Conservation (phyloP, 2,888 invertebrate species). For the Synergus laeviventris region DNA sequence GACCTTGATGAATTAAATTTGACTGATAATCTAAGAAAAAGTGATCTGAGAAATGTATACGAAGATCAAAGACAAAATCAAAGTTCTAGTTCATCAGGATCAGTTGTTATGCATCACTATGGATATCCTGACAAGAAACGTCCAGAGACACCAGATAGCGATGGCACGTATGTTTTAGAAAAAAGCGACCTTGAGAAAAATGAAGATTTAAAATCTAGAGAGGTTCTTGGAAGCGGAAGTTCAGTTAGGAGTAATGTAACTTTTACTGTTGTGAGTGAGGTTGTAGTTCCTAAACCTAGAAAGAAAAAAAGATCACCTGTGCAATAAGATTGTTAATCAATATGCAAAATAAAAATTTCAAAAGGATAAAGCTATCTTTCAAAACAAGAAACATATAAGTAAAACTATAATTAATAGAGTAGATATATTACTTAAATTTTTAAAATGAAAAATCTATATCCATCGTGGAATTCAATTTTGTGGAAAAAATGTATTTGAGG, state of each 20-base stretch:
- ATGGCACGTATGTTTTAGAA: conserved; percentile 52
- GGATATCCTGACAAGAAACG: conserved; percentile 24
- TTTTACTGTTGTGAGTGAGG: conserved; percentile 51
- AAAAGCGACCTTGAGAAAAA: conserved; percentile 52
- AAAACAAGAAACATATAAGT: not conserved
- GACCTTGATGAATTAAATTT: conserved; percentile 40
- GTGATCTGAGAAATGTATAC: not conserved
- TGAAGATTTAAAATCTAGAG: conserved; percentile 41
- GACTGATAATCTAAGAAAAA: conserved; percentile 41
- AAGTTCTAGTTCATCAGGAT: conserved; percentile 31
- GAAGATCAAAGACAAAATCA: conserved; percentile 26
- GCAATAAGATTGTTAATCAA: not conserved
- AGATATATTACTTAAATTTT: conserved; percentile 8
- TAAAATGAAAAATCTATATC: not conserved
- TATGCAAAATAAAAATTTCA: not conserved
- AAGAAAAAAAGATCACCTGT: conserved; percentile 17
- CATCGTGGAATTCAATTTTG: not conserved
- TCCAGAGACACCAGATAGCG: conserved; percentile 49
- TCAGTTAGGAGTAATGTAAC: conserved; percentile 50
- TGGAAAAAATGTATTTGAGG: not conserved
- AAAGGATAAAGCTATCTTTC: not conserved
- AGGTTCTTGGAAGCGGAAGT: conserved; percentile 40
- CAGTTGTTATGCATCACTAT: conserved; percentile 30
- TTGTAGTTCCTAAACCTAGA: conserved; percentile 48
- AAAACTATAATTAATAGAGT: not conserved